phyloP scores from a whole-genome alignment of 1,140 invertebrate genomes.

The Heliconius hewitsoni region DNA sequence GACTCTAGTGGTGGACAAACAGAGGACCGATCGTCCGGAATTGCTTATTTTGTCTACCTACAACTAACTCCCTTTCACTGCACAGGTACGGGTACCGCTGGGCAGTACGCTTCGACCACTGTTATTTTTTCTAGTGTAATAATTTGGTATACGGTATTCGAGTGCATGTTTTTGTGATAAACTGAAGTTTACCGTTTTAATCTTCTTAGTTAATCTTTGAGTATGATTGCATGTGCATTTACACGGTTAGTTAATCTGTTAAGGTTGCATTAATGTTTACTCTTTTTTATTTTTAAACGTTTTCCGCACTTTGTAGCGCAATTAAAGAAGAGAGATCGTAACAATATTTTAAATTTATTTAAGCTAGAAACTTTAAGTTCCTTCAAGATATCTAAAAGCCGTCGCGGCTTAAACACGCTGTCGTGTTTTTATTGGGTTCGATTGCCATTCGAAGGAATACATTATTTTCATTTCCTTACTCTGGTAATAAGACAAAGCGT shows the following conservation, averaged over 20 bases:
- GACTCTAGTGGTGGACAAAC: slow-evolving; percentile 79
- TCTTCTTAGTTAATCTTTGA: slow-evolving; percentile 38
- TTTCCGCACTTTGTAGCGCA: background rate
- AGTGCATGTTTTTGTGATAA: slow-evolving; percentile 55
- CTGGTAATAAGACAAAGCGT: too few species aligned
- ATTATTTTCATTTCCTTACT: too few species aligned
- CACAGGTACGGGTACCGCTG: slow-evolving; percentile 59
- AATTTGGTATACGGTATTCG: slow-evolving; percentile 52
- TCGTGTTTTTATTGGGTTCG: too few species aligned
- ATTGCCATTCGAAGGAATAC: too few species aligned
- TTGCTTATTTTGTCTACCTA: slow-evolving; percentile 80
- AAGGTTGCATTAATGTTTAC: background rate
- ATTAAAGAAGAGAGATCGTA: too few species aligned
- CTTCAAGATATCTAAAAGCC: too few species aligned
- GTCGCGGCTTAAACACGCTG: too few species aligned
- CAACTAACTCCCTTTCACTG: slow-evolving; percentile 66
- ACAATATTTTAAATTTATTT: too few species aligned
- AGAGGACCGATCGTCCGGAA: slow-evolving; percentile 75
- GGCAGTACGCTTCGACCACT: slow-evolving; percentile 52
- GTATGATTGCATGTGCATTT: slow-evolving; percentile 6
- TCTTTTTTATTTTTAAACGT: background rate
- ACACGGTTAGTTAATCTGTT: background rate
- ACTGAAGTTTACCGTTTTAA: slow-evolving; percentile 64
- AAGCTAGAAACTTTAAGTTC: too few species aligned
- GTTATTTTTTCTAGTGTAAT: slow-evolving; percentile 57